phyloP scores from a whole-genome alignment of 2,797 vertebrate species.

The Coranthus polyacanthus region DNA sequence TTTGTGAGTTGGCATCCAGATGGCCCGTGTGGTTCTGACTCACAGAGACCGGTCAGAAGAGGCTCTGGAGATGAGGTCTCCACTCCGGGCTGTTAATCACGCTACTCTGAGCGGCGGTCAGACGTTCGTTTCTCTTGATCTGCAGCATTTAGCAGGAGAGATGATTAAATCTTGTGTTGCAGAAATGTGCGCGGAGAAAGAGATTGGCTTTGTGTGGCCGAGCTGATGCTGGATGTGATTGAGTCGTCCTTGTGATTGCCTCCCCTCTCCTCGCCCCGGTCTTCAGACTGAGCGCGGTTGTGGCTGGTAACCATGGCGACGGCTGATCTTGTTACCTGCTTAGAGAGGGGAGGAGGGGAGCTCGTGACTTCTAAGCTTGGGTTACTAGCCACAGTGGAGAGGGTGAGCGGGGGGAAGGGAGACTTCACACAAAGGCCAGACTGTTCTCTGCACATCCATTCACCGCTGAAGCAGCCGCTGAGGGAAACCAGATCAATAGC shows the following conservation, averaged over 20 bases:
- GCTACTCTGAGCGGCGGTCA: slow-evolving; percentile 57
- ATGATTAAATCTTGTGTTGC: slow-evolving; percentile 64
- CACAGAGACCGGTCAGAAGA: slow-evolving; percentile 63
- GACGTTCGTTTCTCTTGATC: slow-evolving; percentile 46
- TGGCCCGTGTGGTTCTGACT: slow-evolving; percentile 71
- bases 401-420: slow-evolving; percentile 26
- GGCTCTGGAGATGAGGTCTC: too few species aligned
- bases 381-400: slow-evolving; percentile 66
- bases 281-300: slow-evolving; percentile 63
- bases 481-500: slow-evolving; percentile 78
- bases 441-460: slow-evolving; percentile 75
- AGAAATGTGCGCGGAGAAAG: slow-evolving; percentile 50
- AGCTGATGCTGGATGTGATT: slow-evolving; percentile 69
- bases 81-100: too few species aligned
- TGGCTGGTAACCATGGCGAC: slow-evolving; percentile 79
- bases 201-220: too few species aligned
- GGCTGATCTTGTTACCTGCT: slow-evolving; percentile 78
- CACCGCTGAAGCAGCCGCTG: slow-evolving; percentile 55
- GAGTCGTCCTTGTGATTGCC: slow-evolving; percentile 74
- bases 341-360: slow-evolving; percentile 37
- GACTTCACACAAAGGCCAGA: slow-evolving; percentile 72
- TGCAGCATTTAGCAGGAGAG: slow-evolving; percentile 23
- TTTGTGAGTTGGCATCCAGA: slow-evolving; percentile 59
- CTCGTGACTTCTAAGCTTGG: slow-evolving; percentile 75
- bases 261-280: slow-evolving; percentile 9